phyloP scores from a whole-genome alignment of 2,797 vertebrate genomes.

The Enteromius mattozi region DNA sequence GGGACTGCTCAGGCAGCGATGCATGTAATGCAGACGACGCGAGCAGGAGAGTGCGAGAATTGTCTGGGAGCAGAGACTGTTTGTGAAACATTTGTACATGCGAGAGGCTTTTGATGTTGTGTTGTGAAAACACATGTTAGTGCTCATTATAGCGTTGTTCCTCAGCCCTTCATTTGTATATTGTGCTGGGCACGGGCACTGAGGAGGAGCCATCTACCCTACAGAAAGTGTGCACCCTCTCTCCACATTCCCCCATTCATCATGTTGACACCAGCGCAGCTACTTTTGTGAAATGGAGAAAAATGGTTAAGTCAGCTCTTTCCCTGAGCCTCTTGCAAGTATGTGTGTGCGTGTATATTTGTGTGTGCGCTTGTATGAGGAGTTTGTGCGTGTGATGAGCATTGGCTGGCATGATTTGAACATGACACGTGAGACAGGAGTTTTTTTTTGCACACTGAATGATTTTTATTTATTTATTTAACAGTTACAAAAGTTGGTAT shows the following conservation, averaged over 20 bases:
- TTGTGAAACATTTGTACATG: conserved; percentile 58
- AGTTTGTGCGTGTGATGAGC: conserved; percentile 48
- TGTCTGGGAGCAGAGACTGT: conserved; percentile 46
- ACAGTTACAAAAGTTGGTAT: neutral
- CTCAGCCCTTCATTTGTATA: conserved; percentile 66
- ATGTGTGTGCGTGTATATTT: conserved; percentile 56
- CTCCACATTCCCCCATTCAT: conserved; percentile 76
- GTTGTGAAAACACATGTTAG: conserved; percentile 66
- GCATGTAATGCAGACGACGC: conserved; percentile 43
- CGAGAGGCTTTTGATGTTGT: conserved; percentile 59
- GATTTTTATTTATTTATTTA: conserved; percentile 17
- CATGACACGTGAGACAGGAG: conserved; percentile 3
- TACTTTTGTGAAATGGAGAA: conserved; percentile 83
- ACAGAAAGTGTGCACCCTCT: conserved; percentile 64
- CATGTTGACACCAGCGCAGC: conserved; percentile 80
- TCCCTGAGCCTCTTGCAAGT: conserved; percentile 64
- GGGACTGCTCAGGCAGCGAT: conserved; percentile 47
- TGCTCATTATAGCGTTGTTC: conserved; percentile 66
- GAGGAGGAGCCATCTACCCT: conserved; percentile 62
- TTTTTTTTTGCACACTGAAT: neutral
- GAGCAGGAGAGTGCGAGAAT: conserved; percentile 22
- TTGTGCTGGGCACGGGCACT: conserved; percentile 59
- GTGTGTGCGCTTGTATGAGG: conserved; percentile 51
- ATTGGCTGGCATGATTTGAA: conserved; percentile 37
- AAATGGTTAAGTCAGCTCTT: conserved; percentile 84